Conservation (phyloP, 2,797 vertebrate genomes). For the Rhinella marina region DNA sequence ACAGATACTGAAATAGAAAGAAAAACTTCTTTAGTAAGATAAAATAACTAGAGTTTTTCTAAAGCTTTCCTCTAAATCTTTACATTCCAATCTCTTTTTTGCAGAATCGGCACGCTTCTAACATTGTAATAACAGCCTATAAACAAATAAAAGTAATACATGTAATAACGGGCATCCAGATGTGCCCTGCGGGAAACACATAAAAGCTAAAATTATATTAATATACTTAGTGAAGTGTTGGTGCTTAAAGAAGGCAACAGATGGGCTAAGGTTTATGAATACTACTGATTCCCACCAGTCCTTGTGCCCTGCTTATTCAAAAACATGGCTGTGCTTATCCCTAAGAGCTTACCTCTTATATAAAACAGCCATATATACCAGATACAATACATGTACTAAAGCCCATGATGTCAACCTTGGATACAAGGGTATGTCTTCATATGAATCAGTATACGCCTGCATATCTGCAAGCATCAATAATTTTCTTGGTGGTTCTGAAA, state of each 20-base stretch:
- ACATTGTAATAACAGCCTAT: slow-evolving; percentile 11
- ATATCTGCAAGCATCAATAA: not conserved
- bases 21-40: not conserved
- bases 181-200: not conserved
- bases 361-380: not conserved
- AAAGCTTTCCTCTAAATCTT: not conserved
- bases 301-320: not conserved
- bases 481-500: not conserved
- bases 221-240: not conserved
- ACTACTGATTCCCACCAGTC: not conserved
- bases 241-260: not conserved
- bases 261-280: not conserved
- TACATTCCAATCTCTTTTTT: not conserved
- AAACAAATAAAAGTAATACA: slow-evolving; percentile 26
- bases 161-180: slow-evolving; percentile 18
- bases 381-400: not conserved
- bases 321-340: not conserved
- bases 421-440: not conserved
- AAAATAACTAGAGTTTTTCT: not conserved
- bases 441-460: not conserved
- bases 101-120: slow-evolving; percentile 9
- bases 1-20: not conserved
- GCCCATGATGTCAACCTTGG: not conserved
- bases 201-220: slow-evolving; percentile 22
- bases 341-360: slow-evolving; percentile 4